phyloP scores from a whole-genome alignment of 2,797 vertebrate species.

The Zalophus californianus region DNA sequence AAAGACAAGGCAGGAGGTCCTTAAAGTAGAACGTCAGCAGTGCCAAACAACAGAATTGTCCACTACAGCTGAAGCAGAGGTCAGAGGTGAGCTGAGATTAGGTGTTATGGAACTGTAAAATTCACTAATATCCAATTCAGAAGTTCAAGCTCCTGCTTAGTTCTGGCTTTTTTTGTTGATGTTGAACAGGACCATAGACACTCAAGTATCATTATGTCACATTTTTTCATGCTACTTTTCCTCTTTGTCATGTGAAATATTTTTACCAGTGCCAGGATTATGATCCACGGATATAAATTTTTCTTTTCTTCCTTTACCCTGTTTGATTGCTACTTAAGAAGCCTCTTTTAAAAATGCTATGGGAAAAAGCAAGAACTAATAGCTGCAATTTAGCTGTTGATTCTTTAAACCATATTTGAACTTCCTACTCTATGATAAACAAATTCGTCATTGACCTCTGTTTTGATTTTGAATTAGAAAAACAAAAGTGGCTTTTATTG shows the following conservation, averaged over 20 bases:
- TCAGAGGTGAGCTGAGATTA: not conserved
- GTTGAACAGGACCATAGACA: not conserved
- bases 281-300: not conserved
- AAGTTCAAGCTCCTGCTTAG: not conserved
- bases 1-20: not conserved
- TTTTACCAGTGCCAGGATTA: not conserved
- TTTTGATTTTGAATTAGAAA: conserved; percentile 23
- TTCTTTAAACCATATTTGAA: not conserved
- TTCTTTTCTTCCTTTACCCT: not conserved
- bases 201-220: not conserved
- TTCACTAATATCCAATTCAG: not conserved
- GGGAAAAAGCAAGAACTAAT: not conserved
- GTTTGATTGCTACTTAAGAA: not conserved
- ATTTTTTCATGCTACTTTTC: not conserved
- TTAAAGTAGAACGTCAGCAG: not conserved
- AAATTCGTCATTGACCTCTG: not conserved
- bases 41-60: not conserved
- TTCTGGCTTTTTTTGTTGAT: not conserved
- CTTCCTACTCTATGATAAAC: not conserved
- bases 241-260: not conserved
- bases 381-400: not conserved
- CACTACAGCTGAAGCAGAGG: not conserved
- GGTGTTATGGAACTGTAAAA: not conserved
- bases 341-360: not conserved
- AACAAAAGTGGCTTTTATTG: not conserved